Evolutionary conservation across 1,140 invertebrate species (phyloP).

Genomic region (Euglossa dilemma): DNA sequence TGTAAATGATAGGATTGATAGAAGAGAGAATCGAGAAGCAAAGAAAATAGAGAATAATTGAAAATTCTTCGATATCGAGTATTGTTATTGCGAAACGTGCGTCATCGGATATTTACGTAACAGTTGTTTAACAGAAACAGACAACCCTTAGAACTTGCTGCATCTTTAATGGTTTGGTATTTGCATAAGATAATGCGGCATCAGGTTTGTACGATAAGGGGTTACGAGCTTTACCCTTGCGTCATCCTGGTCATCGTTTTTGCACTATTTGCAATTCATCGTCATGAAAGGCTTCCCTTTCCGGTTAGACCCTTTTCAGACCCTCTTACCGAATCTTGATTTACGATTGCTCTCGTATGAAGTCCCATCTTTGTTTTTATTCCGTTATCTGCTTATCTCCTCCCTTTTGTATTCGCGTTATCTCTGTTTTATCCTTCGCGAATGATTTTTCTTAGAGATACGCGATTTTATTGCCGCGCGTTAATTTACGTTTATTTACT

Average conservation of each 20-base stretch:
- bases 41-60: no score
- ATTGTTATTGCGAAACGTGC: no score
- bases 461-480: no score
- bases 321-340: background rate
- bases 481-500: no score
- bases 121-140: background rate
- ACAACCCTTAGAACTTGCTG: no score
- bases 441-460: background rate
- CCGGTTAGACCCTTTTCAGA: background rate
- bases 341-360: constrained; percentile 22
- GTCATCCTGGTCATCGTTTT: background rate
- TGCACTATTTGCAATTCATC: constrained; percentile 22
- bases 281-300: constrained; percentile 7
- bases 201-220: background rate
- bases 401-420: background rate
- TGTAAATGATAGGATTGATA: no score
- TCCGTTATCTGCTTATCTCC: background rate
- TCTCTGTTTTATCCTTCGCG: background rate
- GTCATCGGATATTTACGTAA: no score
- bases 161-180: background rate
- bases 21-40: no score
- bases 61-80: no score
- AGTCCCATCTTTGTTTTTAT: background rate
- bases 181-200: background rate
- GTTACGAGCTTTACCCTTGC: background rate